Evolutionary conservation across 2,113 vertebrate genomes (phyloP).

Genomic region (Eidolon helvum): DNA sequence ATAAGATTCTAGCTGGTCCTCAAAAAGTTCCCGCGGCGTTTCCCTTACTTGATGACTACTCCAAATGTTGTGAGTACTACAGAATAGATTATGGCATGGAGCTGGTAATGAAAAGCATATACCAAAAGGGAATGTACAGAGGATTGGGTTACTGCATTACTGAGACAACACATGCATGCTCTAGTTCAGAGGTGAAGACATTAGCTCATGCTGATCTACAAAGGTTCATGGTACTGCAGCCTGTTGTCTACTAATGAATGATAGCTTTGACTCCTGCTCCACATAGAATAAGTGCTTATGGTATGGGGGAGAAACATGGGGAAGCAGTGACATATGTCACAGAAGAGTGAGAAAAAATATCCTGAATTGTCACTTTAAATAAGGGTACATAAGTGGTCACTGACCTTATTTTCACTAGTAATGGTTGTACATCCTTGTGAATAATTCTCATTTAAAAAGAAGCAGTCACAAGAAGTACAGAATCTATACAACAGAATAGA

Average conservation of each 20-base stretch:
- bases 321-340: background rate
- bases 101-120: background rate
- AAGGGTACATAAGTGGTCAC: background rate
- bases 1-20: background rate
- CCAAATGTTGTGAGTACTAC: background rate
- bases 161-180: background rate
- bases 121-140: background rate
- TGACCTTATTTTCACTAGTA: background rate
- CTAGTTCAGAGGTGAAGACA: background rate
- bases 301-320: background rate
- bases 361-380: background rate
- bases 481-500: background rate
- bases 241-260: background rate
- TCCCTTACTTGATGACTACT: background rate
- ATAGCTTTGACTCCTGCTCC: background rate
- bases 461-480: background rate
- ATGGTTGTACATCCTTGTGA: background rate
- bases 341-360: background rate
- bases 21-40: background rate
- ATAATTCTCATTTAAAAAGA: conserved; percentile 16
- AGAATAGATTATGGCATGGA: background rate
- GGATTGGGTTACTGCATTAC: background rate
- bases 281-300: background rate
- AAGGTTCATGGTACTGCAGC: background rate
- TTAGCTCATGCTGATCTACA: background rate